Conservation (phyloP, 2,888 invertebrate species). For the Limnephilus lunatus region DNA sequence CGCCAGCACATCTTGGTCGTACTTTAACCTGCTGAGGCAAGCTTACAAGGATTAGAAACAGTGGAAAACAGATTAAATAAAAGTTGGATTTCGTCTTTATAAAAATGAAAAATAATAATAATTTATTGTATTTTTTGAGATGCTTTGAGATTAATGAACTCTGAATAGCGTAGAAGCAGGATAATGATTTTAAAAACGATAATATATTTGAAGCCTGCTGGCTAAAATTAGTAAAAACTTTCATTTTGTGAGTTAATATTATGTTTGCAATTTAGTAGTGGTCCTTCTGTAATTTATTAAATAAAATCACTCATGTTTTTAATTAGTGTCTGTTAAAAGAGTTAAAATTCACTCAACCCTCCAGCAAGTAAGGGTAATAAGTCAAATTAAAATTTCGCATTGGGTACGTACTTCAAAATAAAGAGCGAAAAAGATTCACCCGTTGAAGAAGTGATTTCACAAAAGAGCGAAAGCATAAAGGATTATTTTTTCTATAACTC, state of each 20-base stretch:
- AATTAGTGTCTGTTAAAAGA: background rate
- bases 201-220: background rate
- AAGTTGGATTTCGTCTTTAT: too few relatives aligned
- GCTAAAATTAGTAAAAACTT: background rate
- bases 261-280: background rate
- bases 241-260: background rate
- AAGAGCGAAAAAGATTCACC: constrained; percentile 13
- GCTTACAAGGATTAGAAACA: constrained; percentile 61
- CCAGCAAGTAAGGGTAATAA: background rate
- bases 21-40: constrained; percentile 73
- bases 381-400: constrained; percentile 11
- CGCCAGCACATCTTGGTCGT: constrained; percentile 73
- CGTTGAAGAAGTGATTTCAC: background rate
- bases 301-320: background rate
- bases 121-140: background rate
- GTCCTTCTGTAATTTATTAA: background rate
- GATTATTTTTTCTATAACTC: constrained; percentile 35
- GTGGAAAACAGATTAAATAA: background rate
- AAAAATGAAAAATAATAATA: too few relatives aligned
- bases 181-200: background rate
- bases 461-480: constrained; percentile 19
- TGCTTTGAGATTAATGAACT: background rate
- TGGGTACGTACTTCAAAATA: background rate
- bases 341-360: background rate
- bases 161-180: background rate